Conservation (phyloP, 2,797 vertebrate species). For the Passerculus sandwichensis region DNA sequence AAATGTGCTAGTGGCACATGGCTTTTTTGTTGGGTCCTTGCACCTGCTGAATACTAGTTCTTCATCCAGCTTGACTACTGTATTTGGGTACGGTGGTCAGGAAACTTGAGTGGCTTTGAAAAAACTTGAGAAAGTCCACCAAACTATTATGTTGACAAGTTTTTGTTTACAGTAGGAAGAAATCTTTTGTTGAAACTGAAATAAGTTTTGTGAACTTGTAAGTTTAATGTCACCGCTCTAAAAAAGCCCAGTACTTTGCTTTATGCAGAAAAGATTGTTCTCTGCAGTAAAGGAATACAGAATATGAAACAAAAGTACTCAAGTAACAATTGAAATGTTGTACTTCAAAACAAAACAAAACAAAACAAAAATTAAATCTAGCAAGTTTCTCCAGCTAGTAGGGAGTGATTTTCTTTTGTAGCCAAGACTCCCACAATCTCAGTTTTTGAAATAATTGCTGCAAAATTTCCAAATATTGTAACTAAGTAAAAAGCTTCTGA, state of each 20-base stretch:
- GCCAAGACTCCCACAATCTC: neutral
- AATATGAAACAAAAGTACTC: neutral
- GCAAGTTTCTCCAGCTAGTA: neutral
- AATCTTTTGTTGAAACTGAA: neutral
- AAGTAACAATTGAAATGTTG: neutral
- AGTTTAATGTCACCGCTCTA: neutral
- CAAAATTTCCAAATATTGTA: neutral
- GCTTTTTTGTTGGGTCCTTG: neutral
- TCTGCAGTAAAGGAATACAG: neutral
- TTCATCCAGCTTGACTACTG: neutral
- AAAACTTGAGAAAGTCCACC: neutral
- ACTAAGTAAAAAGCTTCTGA: neutral
- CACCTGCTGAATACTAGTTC: neutral
- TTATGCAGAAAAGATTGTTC: neutral
- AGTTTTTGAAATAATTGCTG: neutral
- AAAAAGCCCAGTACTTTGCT: neutral
- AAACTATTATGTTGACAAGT: neutral
- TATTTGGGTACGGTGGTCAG: neutral
- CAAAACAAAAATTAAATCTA: neutral
- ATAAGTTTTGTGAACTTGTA: neutral
- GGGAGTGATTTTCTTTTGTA: neutral
- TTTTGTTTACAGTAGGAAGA: neutral
- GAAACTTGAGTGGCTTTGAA: neutral
- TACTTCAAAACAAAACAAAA: neutral
- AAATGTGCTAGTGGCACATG: neutral